Base-by-base conservation (phyloP, 1,140 invertebrate genomes). In the Bombus affinis region DNA sequence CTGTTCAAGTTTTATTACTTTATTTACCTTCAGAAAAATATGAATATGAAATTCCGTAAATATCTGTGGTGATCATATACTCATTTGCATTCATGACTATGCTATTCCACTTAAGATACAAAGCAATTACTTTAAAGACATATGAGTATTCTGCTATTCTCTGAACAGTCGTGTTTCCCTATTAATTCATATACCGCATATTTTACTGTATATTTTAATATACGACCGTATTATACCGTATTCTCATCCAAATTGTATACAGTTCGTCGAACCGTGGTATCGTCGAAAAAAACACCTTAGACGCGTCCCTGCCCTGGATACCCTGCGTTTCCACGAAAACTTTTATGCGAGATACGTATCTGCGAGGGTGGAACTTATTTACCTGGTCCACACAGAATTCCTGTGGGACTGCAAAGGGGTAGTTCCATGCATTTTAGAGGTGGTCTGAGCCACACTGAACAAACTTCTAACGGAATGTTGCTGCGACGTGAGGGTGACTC, bases 361-460 rank as follows among this genome's bases (percentile, higher is more conserved):
- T 18, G 82, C 65, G 66, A 53, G 75, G 75, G 82, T 59, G 82
- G 66, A 79, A 71, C 44, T 71, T 85, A 72, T 79, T 85, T 80
- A 79, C 77, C 47, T n/a, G 77, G 77, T 71, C 82, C 76, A 57
- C 76, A 42, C 68, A n/a, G 32, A 85, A 79, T 44, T 42, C 83
- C 83, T 53, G 18, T 13, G 83, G 62, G 83, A 72, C 53, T 65
- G 68, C 66, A 71, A 84, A 71, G 65, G 76, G 75, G 82, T 79
- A 62, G 47, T 85, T 72, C 77, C 75, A 85, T 85, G 83, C 77
- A 85, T 85, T 85, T 71, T 80, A 85, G 76, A 83, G 74, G 22
- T 47, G 47, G 44, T 3, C 3, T n/a, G 28, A 35, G 28, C 32
- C 32, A 35, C 53, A 18, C 12, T 59, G 68, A 62, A 47, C 25